A percentile compares a stretch with the other conserved stretches of the same genome.
Conservation (phyloP, 2,113 vertebrate species). For the Toxostoma redivivum region DNA sequence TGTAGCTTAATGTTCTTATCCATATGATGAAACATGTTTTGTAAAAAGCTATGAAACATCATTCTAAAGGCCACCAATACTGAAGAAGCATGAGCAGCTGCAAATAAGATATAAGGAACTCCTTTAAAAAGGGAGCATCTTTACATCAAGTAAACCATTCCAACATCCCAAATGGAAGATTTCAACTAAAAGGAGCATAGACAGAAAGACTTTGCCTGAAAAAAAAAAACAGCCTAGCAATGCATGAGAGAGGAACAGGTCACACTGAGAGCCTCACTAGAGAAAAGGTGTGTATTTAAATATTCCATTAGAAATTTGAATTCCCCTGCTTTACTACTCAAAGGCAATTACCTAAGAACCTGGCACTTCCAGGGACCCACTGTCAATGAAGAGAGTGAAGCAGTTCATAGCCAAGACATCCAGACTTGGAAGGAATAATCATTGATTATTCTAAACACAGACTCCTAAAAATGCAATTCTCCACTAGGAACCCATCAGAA, state of each 20-base stretch:
- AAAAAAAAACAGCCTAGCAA: neutral
- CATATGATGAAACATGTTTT: neutral
- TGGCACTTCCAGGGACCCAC: neutral
- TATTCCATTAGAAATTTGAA: neutral
- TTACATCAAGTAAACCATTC: neutral
- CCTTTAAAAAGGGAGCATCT: neutral
- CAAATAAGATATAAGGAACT: neutral
- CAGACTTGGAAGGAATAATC: neutral
- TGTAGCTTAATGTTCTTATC: neutral
- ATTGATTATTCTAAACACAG: neutral
- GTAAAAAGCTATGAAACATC: neutral
- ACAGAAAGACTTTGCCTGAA: neutral
- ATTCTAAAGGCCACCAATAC: neutral
- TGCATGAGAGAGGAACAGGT: neutral
- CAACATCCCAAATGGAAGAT: neutral
- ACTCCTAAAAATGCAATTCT: neutral
- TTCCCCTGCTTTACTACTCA: neutral
- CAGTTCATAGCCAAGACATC: neutral
- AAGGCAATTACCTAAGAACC: neutral
- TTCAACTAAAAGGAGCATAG: neutral
- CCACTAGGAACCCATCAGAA: neutral
- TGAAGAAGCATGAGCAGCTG: neutral
- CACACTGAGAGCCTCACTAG: neutral
- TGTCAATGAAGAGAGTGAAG: neutral
- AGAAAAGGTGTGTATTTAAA: neutral